Evolutionary conservation across 2,888 invertebrate species (phyloP).

Genomic region (Synanthedon tipuliformis): DNA sequence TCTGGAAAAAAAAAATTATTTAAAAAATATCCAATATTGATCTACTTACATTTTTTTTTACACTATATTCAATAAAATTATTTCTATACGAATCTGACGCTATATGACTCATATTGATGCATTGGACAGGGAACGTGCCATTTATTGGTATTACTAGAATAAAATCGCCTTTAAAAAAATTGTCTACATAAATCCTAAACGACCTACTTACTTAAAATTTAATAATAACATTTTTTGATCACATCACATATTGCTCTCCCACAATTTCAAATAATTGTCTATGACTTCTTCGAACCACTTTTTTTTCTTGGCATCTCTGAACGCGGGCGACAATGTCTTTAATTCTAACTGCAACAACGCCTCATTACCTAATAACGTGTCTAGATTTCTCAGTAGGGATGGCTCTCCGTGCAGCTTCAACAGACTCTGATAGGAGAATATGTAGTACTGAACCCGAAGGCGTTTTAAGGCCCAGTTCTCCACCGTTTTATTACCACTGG

Average conservation of each 20-base stretch:
- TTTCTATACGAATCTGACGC: too few species aligned
- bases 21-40: too few species aligned
- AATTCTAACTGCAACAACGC: conserved; percentile 86
- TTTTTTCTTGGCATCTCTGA: conserved; percentile 79
- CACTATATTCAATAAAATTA: too few species aligned
- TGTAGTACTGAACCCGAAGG: conserved; percentile 80
- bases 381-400: conserved; percentile 75
- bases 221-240: conserved; percentile 1
- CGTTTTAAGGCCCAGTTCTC: conserved; percentile 81
- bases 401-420: conserved; percentile 86
- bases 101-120: too few species aligned
- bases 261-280: conserved; percentile 89
- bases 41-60: too few species aligned
- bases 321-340: conserved; percentile 81
- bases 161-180: too few species aligned
- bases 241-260: conserved; percentile 88
- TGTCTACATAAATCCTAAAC: not conserved
- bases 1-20: too few species aligned
- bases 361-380: conserved; percentile 81
- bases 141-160: too few species aligned
- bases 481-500: conserved; percentile 83
- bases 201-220: not conserved
- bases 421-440: conserved; percentile 84
- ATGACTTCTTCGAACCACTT: conserved; percentile 90
- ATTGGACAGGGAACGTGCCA: too few species aligned